Evolutionary conservation across 2,888 invertebrate genomes (phyloP).

Genomic region (Ellobium chinense): DNA sequence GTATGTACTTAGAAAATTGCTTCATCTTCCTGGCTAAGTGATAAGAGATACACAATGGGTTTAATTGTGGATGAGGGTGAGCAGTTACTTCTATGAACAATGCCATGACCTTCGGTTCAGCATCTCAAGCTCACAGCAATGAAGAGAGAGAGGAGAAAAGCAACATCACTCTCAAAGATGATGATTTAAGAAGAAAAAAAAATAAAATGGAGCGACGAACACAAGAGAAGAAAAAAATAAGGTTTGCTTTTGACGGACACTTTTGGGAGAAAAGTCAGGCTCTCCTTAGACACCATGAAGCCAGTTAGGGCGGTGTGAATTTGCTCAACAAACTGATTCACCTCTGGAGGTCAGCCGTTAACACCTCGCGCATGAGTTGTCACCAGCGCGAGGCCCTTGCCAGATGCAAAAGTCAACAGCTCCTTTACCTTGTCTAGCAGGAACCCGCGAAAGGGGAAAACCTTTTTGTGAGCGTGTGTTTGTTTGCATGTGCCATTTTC

Average conservation of each 20-base stretch:
- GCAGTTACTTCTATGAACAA: too few relatives aligned
- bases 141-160: too few relatives aligned
- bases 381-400: not conserved
- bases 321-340: conserved; percentile 35
- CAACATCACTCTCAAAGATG: too few relatives aligned
- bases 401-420: conserved; percentile 21
- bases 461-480: not conserved
- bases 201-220: too few relatives aligned
- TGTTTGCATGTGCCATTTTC: conserved; percentile 15
- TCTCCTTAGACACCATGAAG: not conserved
- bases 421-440: not conserved
- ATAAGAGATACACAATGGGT: too few relatives aligned
- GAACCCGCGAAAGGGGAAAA: not conserved
- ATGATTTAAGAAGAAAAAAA: too few relatives aligned
- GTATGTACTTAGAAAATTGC: too few relatives aligned
- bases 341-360: conserved; percentile 29
- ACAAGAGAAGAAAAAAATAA: too few relatives aligned
- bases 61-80: too few relatives aligned
- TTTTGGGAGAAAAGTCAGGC: conserved; percentile 9
- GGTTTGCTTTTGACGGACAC: not conserved
- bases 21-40: too few relatives aligned
- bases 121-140: too few relatives aligned
- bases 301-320: conserved; percentile 9
- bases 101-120: too few relatives aligned
- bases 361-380: conserved; percentile 31